Percentiles rank a stretch among this genome's conserved stretches.
These are phyloP conservation scores for Heterochromis multidens DNA, from an alignment of 2,113 vertebrate genomes.

Conservation along the genomic window DNA sequence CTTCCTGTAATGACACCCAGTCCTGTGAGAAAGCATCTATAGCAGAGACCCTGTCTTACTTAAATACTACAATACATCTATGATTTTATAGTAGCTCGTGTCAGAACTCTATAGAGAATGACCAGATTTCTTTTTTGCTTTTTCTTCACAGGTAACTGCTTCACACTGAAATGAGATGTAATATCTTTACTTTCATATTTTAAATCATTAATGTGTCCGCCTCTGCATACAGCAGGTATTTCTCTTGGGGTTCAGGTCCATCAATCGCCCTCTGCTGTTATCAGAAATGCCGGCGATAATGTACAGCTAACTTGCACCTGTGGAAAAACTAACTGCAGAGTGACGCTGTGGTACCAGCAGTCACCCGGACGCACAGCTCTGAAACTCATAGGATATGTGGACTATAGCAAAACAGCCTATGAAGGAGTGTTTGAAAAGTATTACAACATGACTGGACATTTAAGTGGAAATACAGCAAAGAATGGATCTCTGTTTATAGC, in stretches of 20 bases:
- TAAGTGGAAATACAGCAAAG: constrained; percentile 9
- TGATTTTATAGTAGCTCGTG: neutral
- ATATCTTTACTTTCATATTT: neutral
- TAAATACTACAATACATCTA: neutral
- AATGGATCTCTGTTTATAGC: neutral
- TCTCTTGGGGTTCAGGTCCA: neutral
- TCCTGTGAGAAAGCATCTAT: neutral
- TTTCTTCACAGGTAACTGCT: neutral
- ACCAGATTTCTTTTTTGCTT: neutral
- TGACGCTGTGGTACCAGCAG: neutral
- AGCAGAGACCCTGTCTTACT: too few species aligned
- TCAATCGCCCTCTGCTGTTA: neutral
- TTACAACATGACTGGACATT: constrained; percentile 14
- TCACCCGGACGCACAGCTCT: neutral
- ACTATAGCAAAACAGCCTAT: neutral
- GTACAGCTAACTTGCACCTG: neutral
- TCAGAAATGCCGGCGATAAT: fast-evolving
- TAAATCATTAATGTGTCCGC: neutral
- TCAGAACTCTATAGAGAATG: fast-evolving
- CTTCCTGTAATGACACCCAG: neutral
- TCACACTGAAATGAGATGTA: fast-evolving
- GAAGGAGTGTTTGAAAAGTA: neutral
- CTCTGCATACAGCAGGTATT: neutral
- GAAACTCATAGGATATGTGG: constrained; percentile 35
- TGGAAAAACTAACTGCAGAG: neutral